These are phyloP conservation scores for Brachirus orientalis DNA, from an alignment of 2,113 vertebrate genomes.

Conservation along the genomic window DNA sequence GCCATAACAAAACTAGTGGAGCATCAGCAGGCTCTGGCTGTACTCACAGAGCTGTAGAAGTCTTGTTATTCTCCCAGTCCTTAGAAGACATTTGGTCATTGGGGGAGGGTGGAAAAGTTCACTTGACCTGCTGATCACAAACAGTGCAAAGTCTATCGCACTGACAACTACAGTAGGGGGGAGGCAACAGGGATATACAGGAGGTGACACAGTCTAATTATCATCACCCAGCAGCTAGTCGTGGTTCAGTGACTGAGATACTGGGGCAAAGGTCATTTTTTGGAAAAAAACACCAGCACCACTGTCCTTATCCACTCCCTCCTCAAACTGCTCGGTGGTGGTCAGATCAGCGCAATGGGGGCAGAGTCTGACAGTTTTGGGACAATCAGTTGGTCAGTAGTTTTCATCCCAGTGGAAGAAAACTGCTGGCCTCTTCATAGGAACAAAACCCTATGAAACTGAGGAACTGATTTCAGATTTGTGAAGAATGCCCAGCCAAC, in stretches of 20 bases:
- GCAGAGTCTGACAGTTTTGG: not conserved
- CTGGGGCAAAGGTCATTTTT: constrained; percentile 7
- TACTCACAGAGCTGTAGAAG: not conserved
- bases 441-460: no score
- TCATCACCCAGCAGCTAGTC: constrained; percentile 12
- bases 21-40: not conserved
- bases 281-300: not conserved
- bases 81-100: not conserved
- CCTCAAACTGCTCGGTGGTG: constrained; percentile 13
- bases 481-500: no score
- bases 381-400: no score
- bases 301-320: constrained; percentile 21
- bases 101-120: not conserved
- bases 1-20: not conserved
- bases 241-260: constrained; percentile 10
- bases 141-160: constrained; percentile 1
- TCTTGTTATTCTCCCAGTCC: not conserved
- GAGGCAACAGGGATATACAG: constrained; percentile 3
- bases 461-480: no score
- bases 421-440: no score
- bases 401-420: no score
- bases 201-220: constrained; percentile 26
- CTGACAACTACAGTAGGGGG: not conserved
- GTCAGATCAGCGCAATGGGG: constrained; percentile 13
- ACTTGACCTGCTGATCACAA: not conserved